Percentiles rank a stretch among this genome's conserved stretches.
Conservation (phyloP, 1,140 invertebrate species). For the Coelopa frigida region DNA sequence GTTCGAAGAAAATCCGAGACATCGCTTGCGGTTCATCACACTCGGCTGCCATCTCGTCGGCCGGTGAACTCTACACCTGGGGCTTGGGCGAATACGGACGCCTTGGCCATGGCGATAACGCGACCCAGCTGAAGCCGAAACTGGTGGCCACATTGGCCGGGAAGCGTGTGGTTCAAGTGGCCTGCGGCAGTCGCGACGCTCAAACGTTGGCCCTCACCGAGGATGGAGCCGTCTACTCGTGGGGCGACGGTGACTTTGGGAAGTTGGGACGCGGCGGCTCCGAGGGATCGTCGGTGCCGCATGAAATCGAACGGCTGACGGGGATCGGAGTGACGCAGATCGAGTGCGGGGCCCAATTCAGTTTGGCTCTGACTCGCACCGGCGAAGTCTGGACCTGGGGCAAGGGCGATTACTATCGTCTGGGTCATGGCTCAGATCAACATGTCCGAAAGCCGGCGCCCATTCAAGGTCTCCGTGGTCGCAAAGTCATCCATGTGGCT, state of each 20-base stretch:
- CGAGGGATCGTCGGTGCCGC: slow-evolving; percentile 80
- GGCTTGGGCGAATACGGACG: slow-evolving; percentile 89
- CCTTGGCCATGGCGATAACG: slow-evolving; percentile 84
- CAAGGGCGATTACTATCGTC: slow-evolving; percentile 89
- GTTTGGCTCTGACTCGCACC: slow-evolving; percentile 77
- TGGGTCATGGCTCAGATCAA: slow-evolving; percentile 86
- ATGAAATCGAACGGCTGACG: slow-evolving; percentile 79
- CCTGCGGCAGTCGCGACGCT: slow-evolving; percentile 90
- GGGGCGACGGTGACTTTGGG: slow-evolving; percentile 85
- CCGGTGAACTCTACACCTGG: slow-evolving; percentile 91
- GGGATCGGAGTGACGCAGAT: slow-evolving; percentile 83
- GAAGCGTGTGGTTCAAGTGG: slow-evolving; percentile 66
- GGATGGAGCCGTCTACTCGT: slow-evolving; percentile 80
- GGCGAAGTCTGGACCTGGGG: slow-evolving; percentile 91
- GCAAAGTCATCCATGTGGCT: slow-evolving; percentile 84
- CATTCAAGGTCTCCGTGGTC: slow-evolving; percentile 77
- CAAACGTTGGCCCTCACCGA: slow-evolving; percentile 88
- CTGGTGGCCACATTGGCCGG: slow-evolving; percentile 64
- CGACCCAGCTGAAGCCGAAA: slow-evolving; percentile 79
- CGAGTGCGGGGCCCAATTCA: slow-evolving; percentile 94
- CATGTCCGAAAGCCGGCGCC: slow-evolving; percentile 85
- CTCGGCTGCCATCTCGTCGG: slow-evolving; percentile 85
- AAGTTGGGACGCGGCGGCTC: slow-evolving; percentile 74
- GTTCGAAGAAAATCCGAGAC: slow-evolving; percentile 80
- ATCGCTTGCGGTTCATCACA: slow-evolving; percentile 92